Evolutionary conservation across 2,888 invertebrate genomes (phyloP).

Genomic region (Drosophila incognita): DNA sequence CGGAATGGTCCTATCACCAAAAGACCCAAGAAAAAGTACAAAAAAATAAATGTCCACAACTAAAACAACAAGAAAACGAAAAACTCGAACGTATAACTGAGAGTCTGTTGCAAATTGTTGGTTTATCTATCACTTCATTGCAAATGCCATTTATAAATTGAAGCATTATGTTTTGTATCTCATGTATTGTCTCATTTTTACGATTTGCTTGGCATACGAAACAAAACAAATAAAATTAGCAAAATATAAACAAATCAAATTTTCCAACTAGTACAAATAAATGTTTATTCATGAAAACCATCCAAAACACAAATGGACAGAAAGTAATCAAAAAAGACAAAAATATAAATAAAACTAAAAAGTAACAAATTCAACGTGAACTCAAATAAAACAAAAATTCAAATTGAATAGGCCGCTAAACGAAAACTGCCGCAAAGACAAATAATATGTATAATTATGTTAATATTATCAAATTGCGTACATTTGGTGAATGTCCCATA

Average conservation of each 20-base stretch:
- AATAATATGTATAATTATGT: constrained; percentile 18
- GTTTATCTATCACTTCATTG: constrained; percentile 43
- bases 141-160: constrained; percentile 43
- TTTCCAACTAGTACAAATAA: constrained; percentile 42
- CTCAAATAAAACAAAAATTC: constrained; percentile 24
- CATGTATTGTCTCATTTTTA: constrained; percentile 55
- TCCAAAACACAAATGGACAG: constrained; percentile 22
- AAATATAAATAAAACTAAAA: constrained; percentile 34
- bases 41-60: constrained; percentile 11
- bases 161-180: constrained; percentile 46
- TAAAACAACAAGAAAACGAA: constrained; percentile 33
- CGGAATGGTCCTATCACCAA: constrained; percentile 81
- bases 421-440: constrained; percentile 28
- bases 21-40: constrained; percentile 21
- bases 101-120: constrained; percentile 40
- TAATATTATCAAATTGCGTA: constrained; percentile 38
- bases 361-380: constrained; percentile 17
- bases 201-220: constrained; percentile 43
- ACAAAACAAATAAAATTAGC: constrained; percentile 20
- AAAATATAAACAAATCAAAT: constrained; percentile 37
- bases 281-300: constrained; percentile 58
- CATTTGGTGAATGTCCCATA: constrained; percentile 84
- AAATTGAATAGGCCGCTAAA: constrained; percentile 40
- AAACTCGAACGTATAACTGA: constrained; percentile 11
- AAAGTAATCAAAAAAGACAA: constrained; percentile 10